Percentiles rank a stretch among this genome's conserved stretches.
phyloP scores from a whole-genome alignment of 1,140 invertebrate species.

The Magallana gigas region DNA sequence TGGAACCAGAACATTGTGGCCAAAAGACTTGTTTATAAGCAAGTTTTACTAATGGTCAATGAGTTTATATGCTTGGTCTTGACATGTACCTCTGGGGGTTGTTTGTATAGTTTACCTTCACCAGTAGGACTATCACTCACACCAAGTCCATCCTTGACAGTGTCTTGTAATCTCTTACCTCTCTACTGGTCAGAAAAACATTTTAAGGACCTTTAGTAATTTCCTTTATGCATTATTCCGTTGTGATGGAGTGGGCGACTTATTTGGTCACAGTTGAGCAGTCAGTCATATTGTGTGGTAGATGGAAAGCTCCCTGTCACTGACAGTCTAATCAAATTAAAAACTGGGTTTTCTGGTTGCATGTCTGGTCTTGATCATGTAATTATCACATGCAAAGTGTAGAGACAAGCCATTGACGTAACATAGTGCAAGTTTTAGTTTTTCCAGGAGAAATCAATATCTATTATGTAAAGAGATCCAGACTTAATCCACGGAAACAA shows the following conservation, averaged over 20 bases:
- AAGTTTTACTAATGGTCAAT: too few relatives aligned
- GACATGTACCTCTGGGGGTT: too few relatives aligned
- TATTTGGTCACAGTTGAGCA: conserved; percentile 30
- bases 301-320: conserved; percentile 20
- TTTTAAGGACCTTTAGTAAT: too few relatives aligned
- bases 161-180: too few relatives aligned
- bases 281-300: conserved; percentile 18
- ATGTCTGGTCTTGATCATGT: conserved; percentile 24
- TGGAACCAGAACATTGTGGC: too few relatives aligned
- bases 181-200: background rate
- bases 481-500: background rate
- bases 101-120: too few relatives aligned
- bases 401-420: conserved; percentile 26
- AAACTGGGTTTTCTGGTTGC: background rate
- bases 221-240: background rate
- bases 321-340: conserved; percentile 34
- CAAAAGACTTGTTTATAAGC: too few relatives aligned
- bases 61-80: too few relatives aligned
- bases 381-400: conserved; percentile 36
- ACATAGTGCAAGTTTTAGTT: conserved; percentile 5
- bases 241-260: conserved; percentile 27
- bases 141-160: too few relatives aligned
- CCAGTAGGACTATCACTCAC: too few relatives aligned
- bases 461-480: conserved; percentile 15
- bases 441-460: conserved; percentile 1